These are phyloP conservation scores for Blastobasis lacticolella DNA, from an alignment of 2,888 invertebrate species.

Conservation along the genomic window DNA sequence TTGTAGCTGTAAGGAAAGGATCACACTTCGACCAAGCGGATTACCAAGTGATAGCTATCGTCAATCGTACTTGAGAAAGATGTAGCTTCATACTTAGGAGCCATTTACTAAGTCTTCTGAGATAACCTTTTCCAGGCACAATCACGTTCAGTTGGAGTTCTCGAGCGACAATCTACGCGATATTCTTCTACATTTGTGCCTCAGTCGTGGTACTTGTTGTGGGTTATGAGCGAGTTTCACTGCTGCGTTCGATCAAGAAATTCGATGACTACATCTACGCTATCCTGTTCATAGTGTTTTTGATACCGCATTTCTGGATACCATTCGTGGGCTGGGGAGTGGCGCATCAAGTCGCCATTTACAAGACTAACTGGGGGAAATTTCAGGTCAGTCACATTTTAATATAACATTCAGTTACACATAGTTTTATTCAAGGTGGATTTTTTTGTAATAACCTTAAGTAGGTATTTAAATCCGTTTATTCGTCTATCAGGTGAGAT, in stretches of 20 bases:
- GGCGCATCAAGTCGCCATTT: constrained; percentile 78
- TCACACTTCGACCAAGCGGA: too few relatives aligned
- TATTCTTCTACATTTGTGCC: constrained; percentile 75
- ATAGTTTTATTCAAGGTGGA: too few relatives aligned
- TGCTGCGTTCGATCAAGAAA: constrained; percentile 74
- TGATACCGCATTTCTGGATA: constrained; percentile 81
- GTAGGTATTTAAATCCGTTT: too few relatives aligned
- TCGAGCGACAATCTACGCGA: constrained; percentile 76
- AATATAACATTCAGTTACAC: too few relatives aligned
- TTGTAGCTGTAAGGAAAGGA: too few relatives aligned
- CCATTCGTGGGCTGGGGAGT: constrained; percentile 82
- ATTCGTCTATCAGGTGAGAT: constrained; percentile 52
- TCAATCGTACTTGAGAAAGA: too few relatives aligned
- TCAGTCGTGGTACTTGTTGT: constrained; percentile 74
- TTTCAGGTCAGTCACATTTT: constrained; percentile 69
- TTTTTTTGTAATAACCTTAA: too few relatives aligned
- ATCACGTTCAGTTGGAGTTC: constrained; percentile 80
- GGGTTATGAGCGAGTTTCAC: constrained; percentile 76
- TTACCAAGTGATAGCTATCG: too few relatives aligned
- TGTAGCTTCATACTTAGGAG: too few relatives aligned
- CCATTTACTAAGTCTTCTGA: too few relatives aligned
- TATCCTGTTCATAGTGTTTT: constrained; percentile 77
- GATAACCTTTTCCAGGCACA: constrained; percentile 35
- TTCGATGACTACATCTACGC: constrained; percentile 83
- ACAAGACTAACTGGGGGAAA: constrained; percentile 80